phyloP scores from a whole-genome alignment of 2,888 invertebrate species.

The Drosophila anomalata region DNA sequence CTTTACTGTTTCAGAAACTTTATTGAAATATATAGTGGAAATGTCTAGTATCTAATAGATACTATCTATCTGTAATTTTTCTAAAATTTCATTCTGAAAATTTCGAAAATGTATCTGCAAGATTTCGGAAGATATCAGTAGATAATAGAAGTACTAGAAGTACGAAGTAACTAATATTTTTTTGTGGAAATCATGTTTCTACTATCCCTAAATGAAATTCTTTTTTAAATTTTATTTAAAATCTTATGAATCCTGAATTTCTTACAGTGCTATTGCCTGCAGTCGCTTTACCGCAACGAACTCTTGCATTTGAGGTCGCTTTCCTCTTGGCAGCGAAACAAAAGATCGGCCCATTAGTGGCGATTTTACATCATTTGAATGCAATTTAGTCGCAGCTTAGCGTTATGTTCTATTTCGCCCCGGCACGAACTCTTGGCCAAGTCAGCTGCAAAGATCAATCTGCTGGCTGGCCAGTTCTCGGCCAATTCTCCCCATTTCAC shows the following conservation, averaged over 20 bases:
- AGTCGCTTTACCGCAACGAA: conserved; percentile 70
- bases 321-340: conserved; percentile 65
- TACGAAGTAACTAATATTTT: no score
- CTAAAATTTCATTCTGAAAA: no score
- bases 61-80: no score
- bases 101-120: no score
- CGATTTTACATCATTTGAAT: conserved; percentile 75
- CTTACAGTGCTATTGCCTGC: conserved; percentile 38
- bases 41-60: no score
- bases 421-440: conserved; percentile 36
- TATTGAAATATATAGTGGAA: no score
- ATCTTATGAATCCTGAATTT: not conserved
- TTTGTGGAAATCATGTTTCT: no score
- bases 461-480: conserved; percentile 37
- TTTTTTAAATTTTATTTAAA: no score
- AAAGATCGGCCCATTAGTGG: conserved; percentile 68
- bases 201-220: no score
- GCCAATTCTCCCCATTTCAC: conserved; percentile 15
- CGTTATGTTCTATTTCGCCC: conserved; percentile 72
- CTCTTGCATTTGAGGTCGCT: conserved; percentile 71
- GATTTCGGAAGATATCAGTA: no score
- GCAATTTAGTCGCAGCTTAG: conserved; percentile 74
- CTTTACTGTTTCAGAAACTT: no score
- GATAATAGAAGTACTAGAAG: no score
- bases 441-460: conserved; percentile 46